phyloP scores from a whole-genome alignment of 2,113 vertebrate genomes.

The Percina caprodes region DNA sequence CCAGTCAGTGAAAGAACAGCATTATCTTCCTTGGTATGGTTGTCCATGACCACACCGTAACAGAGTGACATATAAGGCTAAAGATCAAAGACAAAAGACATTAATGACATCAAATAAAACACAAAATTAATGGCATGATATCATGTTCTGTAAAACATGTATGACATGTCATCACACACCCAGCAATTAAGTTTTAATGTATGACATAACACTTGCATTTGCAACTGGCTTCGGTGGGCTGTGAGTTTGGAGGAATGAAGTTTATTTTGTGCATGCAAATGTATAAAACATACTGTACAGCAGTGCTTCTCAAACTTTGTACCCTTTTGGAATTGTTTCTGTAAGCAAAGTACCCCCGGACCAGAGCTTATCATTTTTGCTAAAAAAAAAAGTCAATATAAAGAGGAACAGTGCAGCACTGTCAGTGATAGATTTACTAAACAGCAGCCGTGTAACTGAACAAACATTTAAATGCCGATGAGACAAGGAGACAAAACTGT shows the following conservation, averaged over 20 bases:
- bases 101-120: slow-evolving; percentile 7
- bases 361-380: too few species aligned
- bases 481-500: too few species aligned
- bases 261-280: background rate
- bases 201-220: background rate
- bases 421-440: too few species aligned
- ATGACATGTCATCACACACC: background rate
- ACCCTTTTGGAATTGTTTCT: too few species aligned
- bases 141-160: background rate
- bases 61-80: slow-evolving; percentile 16
- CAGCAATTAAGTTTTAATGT: background rate
- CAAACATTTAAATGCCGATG: too few species aligned
- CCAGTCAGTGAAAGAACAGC: background rate
- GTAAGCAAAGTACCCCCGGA: too few species aligned
- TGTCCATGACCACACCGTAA: slow-evolving; percentile 9
- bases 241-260: background rate
- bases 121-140: slow-evolving; percentile 20
- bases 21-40: background rate
- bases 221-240: background rate
- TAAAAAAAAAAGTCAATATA: too few species aligned
- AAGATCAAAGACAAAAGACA: slow-evolving; percentile 13
- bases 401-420: too few species aligned
- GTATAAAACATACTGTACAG: background rate
- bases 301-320: too few species aligned
- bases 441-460: too few species aligned